Conservation (phyloP, 2,797 vertebrate species). For the Sebastiscus tertius region DNA sequence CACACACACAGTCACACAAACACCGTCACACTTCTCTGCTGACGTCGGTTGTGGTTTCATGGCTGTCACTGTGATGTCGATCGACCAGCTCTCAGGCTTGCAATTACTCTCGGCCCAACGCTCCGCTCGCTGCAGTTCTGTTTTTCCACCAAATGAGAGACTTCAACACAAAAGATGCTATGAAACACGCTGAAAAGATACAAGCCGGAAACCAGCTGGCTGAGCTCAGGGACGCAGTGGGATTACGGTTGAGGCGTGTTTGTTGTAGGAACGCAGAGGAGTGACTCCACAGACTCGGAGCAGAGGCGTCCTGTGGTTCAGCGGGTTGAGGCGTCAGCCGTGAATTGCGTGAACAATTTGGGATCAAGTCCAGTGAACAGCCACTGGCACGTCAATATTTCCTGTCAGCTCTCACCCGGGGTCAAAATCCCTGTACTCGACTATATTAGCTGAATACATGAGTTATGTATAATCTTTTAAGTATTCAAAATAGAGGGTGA, state of each 20-base stretch:
- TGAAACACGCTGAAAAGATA: constrained; percentile 34
- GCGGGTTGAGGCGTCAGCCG: constrained; percentile 34
- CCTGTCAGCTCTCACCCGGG: constrained; percentile 30
- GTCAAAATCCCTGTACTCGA: constrained; percentile 6
- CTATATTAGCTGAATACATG: background rate
- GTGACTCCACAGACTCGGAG: constrained; percentile 13
- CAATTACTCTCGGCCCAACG: constrained; percentile 58
- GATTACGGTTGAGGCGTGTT: constrained; percentile 46
- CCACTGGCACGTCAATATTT: constrained; percentile 58
- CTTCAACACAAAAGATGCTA: constrained; percentile 28
- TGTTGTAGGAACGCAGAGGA: constrained; percentile 43
- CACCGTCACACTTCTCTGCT: constrained; percentile 59
- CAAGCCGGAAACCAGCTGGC: constrained; percentile 40
- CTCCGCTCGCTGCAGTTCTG: constrained; percentile 30
- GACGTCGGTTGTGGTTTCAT: constrained; percentile 75
- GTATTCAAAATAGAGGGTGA: background rate
- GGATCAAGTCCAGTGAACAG: constrained; percentile 54
- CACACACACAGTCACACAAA: constrained; percentile 49
- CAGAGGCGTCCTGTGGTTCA: constrained; percentile 29
- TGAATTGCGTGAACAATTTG: constrained; percentile 49
- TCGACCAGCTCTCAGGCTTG: constrained; percentile 56
- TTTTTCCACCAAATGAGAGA: constrained; percentile 47
- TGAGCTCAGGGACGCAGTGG: constrained; percentile 30
- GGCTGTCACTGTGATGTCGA: constrained; percentile 52
- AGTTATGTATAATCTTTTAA: background rate